Percentiles rank a stretch among this genome's conserved stretches.
phyloP scores from a whole-genome alignment of 2,888 invertebrate species.

The Cyclophora albipunctata region DNA sequence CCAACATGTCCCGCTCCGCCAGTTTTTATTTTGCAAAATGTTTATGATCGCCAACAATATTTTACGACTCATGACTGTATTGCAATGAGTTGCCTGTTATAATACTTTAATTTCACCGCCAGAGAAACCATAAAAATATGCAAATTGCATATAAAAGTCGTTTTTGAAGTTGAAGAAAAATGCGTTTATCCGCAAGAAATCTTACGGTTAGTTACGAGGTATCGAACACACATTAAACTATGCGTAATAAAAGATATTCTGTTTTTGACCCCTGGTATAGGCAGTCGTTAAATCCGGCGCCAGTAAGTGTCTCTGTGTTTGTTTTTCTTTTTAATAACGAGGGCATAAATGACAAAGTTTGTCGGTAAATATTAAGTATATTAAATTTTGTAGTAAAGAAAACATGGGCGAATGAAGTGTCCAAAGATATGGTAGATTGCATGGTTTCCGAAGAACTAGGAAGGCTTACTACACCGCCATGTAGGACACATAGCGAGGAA shows the following conservation, averaged over 20 bases:
- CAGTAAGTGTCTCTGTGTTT: too few species aligned
- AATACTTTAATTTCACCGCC: conserved; percentile 73
- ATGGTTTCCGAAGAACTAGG: too few species aligned
- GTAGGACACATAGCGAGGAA: too few species aligned
- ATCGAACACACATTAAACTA: neutral
- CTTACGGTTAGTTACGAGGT: neutral
- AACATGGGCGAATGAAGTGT: too few species aligned
- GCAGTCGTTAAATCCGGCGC: too few species aligned
- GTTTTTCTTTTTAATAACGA: too few species aligned
- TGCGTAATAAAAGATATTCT: neutral
- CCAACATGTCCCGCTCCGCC: conserved; percentile 57
- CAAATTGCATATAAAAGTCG: conserved; percentile 66
- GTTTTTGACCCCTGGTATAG: too few species aligned
- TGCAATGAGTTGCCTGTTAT: conserved; percentile 62
- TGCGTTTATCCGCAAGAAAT: conserved; percentile 38
- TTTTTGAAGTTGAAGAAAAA: conserved; percentile 48
- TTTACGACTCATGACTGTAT: conserved; percentile 65
- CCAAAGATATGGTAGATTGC: too few species aligned
- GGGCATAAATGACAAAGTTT: too few species aligned
- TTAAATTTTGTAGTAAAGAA: too few species aligned
- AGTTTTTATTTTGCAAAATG: conserved; percentile 57
- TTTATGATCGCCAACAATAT: conserved; percentile 66
- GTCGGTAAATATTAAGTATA: too few species aligned
- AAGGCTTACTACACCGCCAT: too few species aligned
- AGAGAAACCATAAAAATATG: conserved; percentile 70